Conservation (phyloP, 2,113 vertebrate genomes). For the Sinocyclocheilus maitianheensis region DNA sequence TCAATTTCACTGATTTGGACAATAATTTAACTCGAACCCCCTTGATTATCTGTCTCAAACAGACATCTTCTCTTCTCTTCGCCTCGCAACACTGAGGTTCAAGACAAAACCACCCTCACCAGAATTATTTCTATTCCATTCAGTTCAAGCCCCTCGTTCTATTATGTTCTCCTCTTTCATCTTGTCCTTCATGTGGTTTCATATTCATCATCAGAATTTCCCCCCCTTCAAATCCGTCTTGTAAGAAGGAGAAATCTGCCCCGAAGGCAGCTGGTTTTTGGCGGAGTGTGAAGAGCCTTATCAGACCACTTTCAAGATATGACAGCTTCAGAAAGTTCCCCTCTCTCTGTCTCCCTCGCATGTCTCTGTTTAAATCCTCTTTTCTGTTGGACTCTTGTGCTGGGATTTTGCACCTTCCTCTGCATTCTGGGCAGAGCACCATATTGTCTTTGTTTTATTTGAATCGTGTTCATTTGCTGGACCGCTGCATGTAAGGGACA, state of each 20-base stretch:
- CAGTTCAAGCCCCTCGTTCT: neutral
- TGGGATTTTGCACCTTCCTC: constrained; percentile 21
- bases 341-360: neutral
- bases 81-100: neutral
- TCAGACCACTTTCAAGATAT: constrained; percentile 2
- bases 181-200: neutral
- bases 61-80: neutral
- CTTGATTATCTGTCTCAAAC: neutral
- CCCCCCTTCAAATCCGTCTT: neutral
- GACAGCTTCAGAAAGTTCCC: constrained; percentile 8
- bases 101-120: neutral
- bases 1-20: neutral
- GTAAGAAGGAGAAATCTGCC: neutral
- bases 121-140: neutral
- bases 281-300: neutral
- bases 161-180: neutral
- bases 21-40: neutral
- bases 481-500: neutral
- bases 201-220: neutral
- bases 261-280: neutral
- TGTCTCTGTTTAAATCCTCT: constrained; percentile 15
- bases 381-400: neutral
- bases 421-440: constrained; percentile 23
- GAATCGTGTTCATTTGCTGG: neutral
- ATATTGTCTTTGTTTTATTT: constrained; percentile 9